A percentile compares a stretch with the other conserved stretches of the same genome.
Conservation (phyloP, 1,140 invertebrate species). For the Macrotrachela quadricornifera region DNA sequence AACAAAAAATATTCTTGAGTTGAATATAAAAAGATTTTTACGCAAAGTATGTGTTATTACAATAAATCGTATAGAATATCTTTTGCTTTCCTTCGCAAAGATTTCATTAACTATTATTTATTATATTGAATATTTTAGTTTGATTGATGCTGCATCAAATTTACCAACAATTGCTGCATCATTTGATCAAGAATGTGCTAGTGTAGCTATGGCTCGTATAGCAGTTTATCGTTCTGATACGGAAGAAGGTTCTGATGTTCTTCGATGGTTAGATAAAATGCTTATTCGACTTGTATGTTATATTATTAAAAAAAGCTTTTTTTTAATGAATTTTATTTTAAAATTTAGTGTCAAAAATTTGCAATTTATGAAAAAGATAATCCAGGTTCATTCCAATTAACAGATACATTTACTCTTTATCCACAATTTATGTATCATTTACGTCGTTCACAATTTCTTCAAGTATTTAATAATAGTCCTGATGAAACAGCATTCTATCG, state of each 20-base stretch:
- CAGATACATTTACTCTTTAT: slow-evolving; percentile 88
- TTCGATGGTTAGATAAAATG: slow-evolving; percentile 93
- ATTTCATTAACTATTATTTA: too few relatives aligned
- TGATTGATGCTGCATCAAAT: slow-evolving; percentile 36
- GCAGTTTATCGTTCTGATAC: slow-evolving; percentile 84
- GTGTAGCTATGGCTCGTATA: slow-evolving; percentile 84
- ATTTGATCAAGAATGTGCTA: slow-evolving; percentile 90
- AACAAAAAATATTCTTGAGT: too few relatives aligned
- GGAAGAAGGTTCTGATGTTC: slow-evolving; percentile 76
- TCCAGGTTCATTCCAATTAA: slow-evolving; percentile 76
- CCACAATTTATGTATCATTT: slow-evolving; percentile 99
- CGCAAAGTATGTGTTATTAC: too few relatives aligned
- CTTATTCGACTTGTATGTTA: slow-evolving; percentile 48
- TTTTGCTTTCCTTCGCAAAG: too few relatives aligned
- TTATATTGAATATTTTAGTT: slow-evolving; percentile 18
- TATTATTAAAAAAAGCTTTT: neutral
- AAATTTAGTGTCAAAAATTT: slow-evolving; percentile 77
- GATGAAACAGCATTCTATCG: slow-evolving; percentile 98
- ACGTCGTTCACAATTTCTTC: slow-evolving; percentile 86
- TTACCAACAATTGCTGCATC: slow-evolving; percentile 48
- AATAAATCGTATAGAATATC: too few relatives aligned
- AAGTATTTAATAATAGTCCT: slow-evolving; percentile 99
- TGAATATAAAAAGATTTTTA: too few relatives aligned
- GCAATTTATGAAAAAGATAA: slow-evolving; percentile 94
- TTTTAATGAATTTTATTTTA: slow-evolving; percentile 5